Evolutionary conservation across 2,888 invertebrate species (phyloP), one percentile per base, ranked within the genome.

Genomic region (Phanerotoma sp.): DNA sequence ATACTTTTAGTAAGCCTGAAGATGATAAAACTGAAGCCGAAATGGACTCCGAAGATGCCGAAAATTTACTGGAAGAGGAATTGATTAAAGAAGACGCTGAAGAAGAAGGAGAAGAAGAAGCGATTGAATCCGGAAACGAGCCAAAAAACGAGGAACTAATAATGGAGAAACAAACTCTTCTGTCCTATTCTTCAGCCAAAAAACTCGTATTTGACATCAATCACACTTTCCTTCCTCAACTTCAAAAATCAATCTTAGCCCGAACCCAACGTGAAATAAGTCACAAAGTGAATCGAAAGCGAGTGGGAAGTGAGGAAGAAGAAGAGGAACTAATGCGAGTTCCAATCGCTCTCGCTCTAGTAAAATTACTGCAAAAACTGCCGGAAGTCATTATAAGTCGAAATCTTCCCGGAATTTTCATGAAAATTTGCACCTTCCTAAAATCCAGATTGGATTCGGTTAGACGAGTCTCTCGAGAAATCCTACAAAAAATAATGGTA

Each of bases 311-410:
- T 7, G 88, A 87, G 66, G 85, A 89, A n/a, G 96, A 97, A 72
- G 89, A 91, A 68, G 92, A 95, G 61, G 96, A 97, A 70, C 86
- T 96, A 65, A 80, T 91, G 60, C 82, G 93, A 44, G 91, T 97
- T 6, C 97, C 98, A 0, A 88, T 99, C 56, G 95, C 96, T 0
- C 78, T 97, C 51, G 96, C 98, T 1, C 83, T 96, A 51, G 92
- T 97, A 0, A 96, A 96, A 74, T 77, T 98, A 16, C 78, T 99
- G 61, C 93, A 96, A 70, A 87, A 89, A 65, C 79, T 98, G 42
- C 96, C 97, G 0, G 81, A 85, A 48, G 83, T 84, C 57, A 80
- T 91, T 55, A 74, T 96, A 49, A 85, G 89, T 35, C 79, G 84
- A 51, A 89, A 92, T 75, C 77, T 96, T 47, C 88, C 93, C 50